Conservation (phyloP, 2,797 vertebrate species). For the Pristis pectinata region DNA sequence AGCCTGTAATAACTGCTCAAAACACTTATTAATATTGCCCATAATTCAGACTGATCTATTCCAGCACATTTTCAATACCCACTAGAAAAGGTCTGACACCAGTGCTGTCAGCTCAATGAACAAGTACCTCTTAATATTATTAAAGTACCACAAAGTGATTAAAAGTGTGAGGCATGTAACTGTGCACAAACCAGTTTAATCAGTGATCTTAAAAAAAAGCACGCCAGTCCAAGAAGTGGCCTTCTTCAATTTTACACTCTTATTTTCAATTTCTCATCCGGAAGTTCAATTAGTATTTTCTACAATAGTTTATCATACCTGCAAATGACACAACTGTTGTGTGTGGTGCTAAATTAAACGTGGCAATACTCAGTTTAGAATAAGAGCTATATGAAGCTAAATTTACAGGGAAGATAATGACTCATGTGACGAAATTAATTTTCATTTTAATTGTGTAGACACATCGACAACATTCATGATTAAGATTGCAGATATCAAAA, state of each 20-base stretch:
- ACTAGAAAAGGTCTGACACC: background rate
- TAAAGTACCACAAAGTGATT: background rate
- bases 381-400: background rate
- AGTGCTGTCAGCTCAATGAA: background rate
- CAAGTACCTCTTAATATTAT: background rate
- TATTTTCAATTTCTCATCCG: background rate
- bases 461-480: slow-evolving; percentile 11
- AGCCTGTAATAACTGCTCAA: background rate
- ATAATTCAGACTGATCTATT: background rate
- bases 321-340: background rate
- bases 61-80: background rate
- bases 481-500: background rate
- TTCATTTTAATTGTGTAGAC: slow-evolving; percentile 23
- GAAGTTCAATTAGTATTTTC: background rate
- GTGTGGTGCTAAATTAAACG: background rate
- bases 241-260: too few relatives aligned
- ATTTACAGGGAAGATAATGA: background rate
- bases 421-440: background rate
- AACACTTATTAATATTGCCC: background rate
- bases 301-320: background rate
- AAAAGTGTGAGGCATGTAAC: background rate
- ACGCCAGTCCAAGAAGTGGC: background rate
- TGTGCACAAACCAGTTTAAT: background rate
- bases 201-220: background rate
- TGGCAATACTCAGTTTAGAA: background rate